These are phyloP conservation scores for Diplosoma virens DNA, from an alignment of 23 tunicate genomes.

Conservation along the genomic window DNA sequence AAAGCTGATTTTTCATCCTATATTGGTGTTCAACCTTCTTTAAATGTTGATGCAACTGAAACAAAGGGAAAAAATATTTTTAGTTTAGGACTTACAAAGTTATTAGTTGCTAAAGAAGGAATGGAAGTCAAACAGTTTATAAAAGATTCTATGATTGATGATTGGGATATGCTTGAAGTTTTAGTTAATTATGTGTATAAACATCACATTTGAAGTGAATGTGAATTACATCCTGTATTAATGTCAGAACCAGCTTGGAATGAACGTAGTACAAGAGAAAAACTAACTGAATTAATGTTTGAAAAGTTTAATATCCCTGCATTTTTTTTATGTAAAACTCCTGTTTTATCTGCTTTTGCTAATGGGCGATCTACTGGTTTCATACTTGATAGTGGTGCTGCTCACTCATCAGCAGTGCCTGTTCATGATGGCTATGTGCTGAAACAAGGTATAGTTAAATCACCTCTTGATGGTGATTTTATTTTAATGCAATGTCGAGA, in stretches of 20 bases:
- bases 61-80: conserved; percentile 36
- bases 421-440: conserved; percentile 96
- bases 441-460: conserved; percentile 63
- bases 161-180: conserved; percentile 86
- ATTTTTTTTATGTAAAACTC: conserved; percentile 85
- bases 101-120: conserved; percentile 51
- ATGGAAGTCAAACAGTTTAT: conserved; percentile 52
- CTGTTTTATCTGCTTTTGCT: conserved; percentile 86
- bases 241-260: conserved; percentile 98
- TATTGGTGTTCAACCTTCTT: conserved; percentile 55
- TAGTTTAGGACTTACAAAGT: conserved; percentile 45
- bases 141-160: conserved; percentile 68
- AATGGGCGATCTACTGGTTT: conserved; percentile 94
- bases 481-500: conserved; percentile 76
- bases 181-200: conserved; percentile 65
- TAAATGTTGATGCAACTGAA: conserved; percentile 33
- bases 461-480: conserved; percentile 93
- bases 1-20: conserved; percentile 78
- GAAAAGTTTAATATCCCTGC: conserved; percentile 91
- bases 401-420: conserved; percentile 89
- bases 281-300: conserved; percentile 86
- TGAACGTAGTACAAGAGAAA: conserved; percentile 63
- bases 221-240: conserved; percentile 70
- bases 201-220: conserved; percentile 54
- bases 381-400: conserved; percentile 90